Conservation (phyloP, 53 echinoderm and acorn worm genomes). For the Luidia sarsii region DNA sequence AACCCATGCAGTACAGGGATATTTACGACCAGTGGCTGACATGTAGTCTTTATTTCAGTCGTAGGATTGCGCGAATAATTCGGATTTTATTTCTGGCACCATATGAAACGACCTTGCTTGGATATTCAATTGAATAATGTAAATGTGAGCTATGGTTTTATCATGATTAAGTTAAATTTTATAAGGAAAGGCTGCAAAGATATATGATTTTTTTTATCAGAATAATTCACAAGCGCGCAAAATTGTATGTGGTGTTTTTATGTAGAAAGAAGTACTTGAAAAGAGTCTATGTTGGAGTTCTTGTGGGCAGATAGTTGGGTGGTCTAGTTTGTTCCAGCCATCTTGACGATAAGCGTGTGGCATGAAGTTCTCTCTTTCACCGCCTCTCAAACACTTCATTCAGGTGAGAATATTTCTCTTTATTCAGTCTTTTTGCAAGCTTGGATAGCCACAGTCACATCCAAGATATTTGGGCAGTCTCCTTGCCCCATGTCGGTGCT, state of each 20-base stretch:
- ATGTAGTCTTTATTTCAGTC: constrained; percentile 5
- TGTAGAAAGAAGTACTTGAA: neutral
- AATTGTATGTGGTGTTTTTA: no score
- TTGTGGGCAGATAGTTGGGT: neutral
- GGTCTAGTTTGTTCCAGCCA: neutral
- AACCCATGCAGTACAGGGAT: constrained; percentile 9
- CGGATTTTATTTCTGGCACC: no score
- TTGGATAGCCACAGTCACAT: neutral
- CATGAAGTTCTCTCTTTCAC: neutral
- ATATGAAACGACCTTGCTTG: no score
- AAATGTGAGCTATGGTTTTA: no score
- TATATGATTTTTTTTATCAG: no score
- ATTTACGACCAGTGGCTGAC: neutral
- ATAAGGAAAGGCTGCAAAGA: no score
- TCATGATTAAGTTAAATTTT: no score
- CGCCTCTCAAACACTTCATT: neutral
- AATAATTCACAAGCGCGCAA: no score
- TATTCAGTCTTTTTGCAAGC: neutral
- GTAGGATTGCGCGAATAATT: neutral
- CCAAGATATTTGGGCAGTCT: no score
- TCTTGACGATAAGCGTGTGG: neutral
- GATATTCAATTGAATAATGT: no score
- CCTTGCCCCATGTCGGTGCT: no score
- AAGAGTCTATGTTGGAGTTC: neutral
- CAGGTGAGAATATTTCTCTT: constrained; percentile 4